phyloP scores from a whole-genome alignment of 2,888 invertebrate genomes.

The Lucinisca nassula region DNA sequence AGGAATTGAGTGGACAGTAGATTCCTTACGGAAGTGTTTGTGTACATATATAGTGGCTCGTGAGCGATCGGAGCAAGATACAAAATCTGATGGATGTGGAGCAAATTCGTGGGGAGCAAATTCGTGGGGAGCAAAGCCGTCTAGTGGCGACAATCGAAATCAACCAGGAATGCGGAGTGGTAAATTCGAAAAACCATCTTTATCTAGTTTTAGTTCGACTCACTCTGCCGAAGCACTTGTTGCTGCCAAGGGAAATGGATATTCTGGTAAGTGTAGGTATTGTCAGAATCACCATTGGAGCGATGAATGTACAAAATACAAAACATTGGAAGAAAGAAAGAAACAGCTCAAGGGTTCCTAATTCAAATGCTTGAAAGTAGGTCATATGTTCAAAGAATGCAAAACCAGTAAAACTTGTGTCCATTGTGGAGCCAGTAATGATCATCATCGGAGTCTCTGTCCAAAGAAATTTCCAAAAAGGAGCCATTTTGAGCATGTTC shows the following conservation, averaged over 20 bases:
- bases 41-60: not conserved
- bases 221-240: not conserved
- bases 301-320: not conserved
- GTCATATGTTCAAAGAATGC: not conserved
- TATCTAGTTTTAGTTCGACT: not conserved
- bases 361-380: constrained; percentile 4
- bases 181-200: not conserved
- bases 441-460: constrained; percentile 30
- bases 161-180: not conserved
- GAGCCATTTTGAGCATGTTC: not conserved
- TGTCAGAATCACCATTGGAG: not conserved
- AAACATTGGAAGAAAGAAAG: not conserved
- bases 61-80: constrained; percentile 14
- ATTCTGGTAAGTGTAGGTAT: not conserved
- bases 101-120: too few relatives aligned
- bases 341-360: not conserved
- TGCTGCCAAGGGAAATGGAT: not conserved
- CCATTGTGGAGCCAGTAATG: constrained; percentile 1
- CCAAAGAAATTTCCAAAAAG: not conserved
- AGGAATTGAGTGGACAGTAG: not conserved
- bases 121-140: not conserved
- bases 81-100: not conserved
- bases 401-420: not conserved
- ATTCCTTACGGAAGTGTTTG: not conserved
- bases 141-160: not conserved